phyloP scores from a whole-genome alignment of 92 coral and sea anemone species.

The Paramuricea clavata region DNA sequence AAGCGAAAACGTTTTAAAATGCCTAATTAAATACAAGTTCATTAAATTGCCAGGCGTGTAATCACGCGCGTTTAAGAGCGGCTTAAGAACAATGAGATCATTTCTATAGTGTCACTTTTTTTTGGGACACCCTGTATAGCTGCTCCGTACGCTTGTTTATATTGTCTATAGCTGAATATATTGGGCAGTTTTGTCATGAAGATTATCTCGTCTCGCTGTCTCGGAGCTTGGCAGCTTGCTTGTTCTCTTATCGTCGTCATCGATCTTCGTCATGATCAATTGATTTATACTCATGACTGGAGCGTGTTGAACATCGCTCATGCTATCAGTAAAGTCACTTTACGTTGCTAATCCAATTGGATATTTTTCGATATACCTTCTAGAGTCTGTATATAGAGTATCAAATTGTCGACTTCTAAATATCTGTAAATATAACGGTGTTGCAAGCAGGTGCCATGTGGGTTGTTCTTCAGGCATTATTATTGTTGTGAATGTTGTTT shows the following conservation, averaged over 20 bases:
- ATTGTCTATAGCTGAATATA: neutral
- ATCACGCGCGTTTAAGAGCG: no score
- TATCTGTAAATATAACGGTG: neutral
- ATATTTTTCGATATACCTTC: neutral
- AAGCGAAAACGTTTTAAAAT: no score
- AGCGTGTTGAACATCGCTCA: neutral
- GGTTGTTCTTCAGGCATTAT: neutral
- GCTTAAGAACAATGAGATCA: no score
- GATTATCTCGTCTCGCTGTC: neutral
- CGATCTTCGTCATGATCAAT: constrained; percentile 5
- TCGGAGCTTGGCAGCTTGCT: neutral
- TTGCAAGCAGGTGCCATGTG: neutral
- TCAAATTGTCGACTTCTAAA: neutral
- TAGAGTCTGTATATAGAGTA: neutral
- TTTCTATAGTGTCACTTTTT: no score
- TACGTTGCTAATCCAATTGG: neutral
- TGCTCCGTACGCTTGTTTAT: no score
- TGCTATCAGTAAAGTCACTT: neutral
- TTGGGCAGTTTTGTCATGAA: constrained; percentile 15
- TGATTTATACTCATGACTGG: neutral
- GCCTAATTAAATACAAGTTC: no score
- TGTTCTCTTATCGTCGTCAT: neutral
- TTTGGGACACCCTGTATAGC: no score
- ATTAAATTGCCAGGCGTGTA: no score
- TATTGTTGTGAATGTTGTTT: constrained; percentile 14